These are phyloP conservation scores for Xenopus petersii DNA, from an alignment of 2,797 vertebrate genomes.

Conservation along the genomic window DNA sequence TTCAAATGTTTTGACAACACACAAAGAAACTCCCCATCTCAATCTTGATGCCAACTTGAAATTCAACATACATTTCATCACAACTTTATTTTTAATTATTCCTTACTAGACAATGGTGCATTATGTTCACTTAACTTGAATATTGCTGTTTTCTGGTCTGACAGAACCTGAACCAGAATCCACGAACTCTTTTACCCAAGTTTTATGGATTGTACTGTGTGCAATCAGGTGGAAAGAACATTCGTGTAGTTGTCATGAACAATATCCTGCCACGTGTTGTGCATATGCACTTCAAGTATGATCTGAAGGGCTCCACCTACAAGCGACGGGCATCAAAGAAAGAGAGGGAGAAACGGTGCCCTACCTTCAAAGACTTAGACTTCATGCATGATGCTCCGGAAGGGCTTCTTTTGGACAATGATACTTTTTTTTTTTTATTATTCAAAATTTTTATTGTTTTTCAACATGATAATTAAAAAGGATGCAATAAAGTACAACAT, in stretches of 20 bases:
- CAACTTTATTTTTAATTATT: too few relatives aligned
- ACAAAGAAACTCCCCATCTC: too few relatives aligned
- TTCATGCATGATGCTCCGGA: slow-evolving; percentile 92
- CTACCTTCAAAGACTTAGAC: slow-evolving; percentile 95
- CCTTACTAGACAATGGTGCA: too few relatives aligned
- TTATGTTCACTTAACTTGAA: neutral
- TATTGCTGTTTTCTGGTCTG: neutral
- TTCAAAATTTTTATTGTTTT: too few relatives aligned
- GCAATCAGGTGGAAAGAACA: slow-evolving; percentile 96
- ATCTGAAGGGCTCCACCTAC: slow-evolving; percentile 96
- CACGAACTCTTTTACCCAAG: slow-evolving; percentile 92
- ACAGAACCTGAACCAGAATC: slow-evolving; percentile 97
- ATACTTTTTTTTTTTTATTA: too few relatives aligned
- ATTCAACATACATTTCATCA: too few relatives aligned
- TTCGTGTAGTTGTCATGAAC: slow-evolving; percentile 97
- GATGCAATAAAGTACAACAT: too few relatives aligned
- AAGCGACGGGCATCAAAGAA: slow-evolving; percentile 94
- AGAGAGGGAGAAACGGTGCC: slow-evolving; percentile 87
- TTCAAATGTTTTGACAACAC: too few relatives aligned
- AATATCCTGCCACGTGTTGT: slow-evolving; percentile 91
- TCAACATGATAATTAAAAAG: too few relatives aligned
- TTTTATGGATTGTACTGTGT: slow-evolving; percentile 97
- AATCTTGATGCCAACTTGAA: too few relatives aligned
- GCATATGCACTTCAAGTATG: slow-evolving; percentile 96
- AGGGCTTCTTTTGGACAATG: slow-evolving; percentile 88